Evolutionary conservation across 2,797 vertebrate species (phyloP), one percentile per base, ranked within the genome.

Genomic region (Cephalopachus bancanus): DNA sequence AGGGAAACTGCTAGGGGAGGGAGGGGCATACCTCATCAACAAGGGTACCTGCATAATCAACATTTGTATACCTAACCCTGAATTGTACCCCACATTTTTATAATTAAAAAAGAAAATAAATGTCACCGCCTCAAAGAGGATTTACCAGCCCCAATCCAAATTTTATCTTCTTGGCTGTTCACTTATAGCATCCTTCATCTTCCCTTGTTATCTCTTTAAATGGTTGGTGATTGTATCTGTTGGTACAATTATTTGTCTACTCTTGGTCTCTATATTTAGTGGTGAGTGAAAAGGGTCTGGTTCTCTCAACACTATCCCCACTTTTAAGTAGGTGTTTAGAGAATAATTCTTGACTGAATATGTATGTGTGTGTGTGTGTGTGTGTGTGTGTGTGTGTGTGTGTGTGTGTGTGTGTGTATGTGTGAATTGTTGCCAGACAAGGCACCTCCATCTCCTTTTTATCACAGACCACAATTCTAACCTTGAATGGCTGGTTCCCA

Each of bases 281-380:
- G 81, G 16, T 88, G 78, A 67, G 3, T 81, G 49, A 74, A 74
- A 91, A 72, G 51, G 16, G 0, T 78, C 51, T 91, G 7, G 17
- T 72, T 93, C 88, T 93, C 55, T 83, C 74, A 81, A 64, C 37
- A 78, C 37, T 7, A 3, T 91, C 4, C 33, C 24, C 3, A 67
- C 37, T 83, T 91, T 14, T 53, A 65, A 89, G 64, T 83, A 75
- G 44, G 24, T 96, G 2, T 89, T 75, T 72, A 71, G 93, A 33
- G 95, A 75, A 28, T 83, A 44, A 67, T 55, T 81, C 7, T 79
- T 95, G 76, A 59, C 5, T 17, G 44, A 37, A 14, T 22, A 1
- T 88, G 20, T 78, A 1, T 59, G 44, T 19, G 65, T 67, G 1
- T 37, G 37, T 37, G 37, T 37, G 37, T 37, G 37, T 37, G 37